Evolutionary conservation across 2,113 vertebrate genomes (phyloP), one percentile per base, ranked within the genome.

Genomic region (Delphinapterus leucas): DNA sequence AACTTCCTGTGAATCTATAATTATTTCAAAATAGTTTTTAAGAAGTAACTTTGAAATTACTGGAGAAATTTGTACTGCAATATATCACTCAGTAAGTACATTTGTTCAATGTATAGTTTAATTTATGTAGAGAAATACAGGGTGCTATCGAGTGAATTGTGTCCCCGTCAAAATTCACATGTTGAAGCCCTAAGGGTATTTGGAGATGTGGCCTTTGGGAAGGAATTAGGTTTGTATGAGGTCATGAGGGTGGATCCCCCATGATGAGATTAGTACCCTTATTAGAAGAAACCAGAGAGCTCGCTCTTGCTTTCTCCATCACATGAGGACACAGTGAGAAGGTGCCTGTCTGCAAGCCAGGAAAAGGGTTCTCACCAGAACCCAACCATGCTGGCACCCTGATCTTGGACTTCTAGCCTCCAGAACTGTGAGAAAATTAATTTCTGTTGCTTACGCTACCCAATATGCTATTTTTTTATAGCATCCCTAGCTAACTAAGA

Each of bases 11-110:
- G 23, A 93, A 28, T 93, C 44, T 76, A 14, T 71, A 85, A 91
- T 96, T 76, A 90, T 63, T 97, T 88, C 67, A 82, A 74, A 95
- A 77, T 86, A 84, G 44, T 47, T 90, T 12, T 55, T 31, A 68
- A 58, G 25, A 89, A 38, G 23, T 80, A 65, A 76, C 55, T 93
- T 81, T 12, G 61, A 83, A 94, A 88, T 79, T 77, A 38, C 23
- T 73, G 41, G 17, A 81, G 84, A 12, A 76, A 28, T 38, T 73
- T 47, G 74, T 13, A 38, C 47, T 68, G 15, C 63, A 58, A 73
- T 23, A 36, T 76, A 49, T 71, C 21, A 85, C 23, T 85, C 31
- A 70, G 26, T 76, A 70, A 76, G 53, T 20, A 95, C 18, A 77
- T 93, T 58, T 90, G 31, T 36, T 90, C 73, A 67, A 61, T 38